phyloP scores from a whole-genome alignment of 2,113 vertebrate species.

The Gracilinanus agilis region DNA sequence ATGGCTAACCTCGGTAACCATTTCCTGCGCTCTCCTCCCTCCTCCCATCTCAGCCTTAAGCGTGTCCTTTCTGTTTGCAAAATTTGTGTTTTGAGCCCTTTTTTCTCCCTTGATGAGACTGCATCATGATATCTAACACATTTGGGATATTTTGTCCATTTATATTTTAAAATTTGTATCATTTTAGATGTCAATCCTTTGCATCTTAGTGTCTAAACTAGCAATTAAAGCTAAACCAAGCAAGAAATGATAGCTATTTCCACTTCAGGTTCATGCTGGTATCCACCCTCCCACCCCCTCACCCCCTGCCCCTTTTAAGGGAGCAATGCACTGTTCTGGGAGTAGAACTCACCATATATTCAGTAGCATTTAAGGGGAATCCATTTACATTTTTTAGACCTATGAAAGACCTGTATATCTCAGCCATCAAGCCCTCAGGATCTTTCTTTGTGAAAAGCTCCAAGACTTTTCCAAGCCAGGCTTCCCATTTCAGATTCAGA shows the following conservation, averaged over 20 bases:
- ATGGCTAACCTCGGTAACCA: conserved; percentile 1
- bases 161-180: neutral
- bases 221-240: neutral
- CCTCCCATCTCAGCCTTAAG: neutral
- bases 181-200: neutral
- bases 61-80: neutral
- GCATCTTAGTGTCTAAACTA: neutral
- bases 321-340: neutral
- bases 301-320: neutral
- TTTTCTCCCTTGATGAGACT: neutral
- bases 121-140: neutral
- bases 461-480: neutral
- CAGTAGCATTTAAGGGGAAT: neutral
- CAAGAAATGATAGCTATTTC: neutral
- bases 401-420: neutral
- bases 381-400: neutral
- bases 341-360: neutral
- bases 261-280: neutral
- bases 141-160: neutral
- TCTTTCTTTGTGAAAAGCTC: neutral
- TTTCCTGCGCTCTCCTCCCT: neutral
- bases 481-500: neutral
- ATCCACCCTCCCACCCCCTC: neutral
- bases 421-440: neutral
- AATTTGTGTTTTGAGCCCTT: neutral